Conservation (phyloP, 2,113 vertebrate genomes). For the Leuciscus idus region DNA sequence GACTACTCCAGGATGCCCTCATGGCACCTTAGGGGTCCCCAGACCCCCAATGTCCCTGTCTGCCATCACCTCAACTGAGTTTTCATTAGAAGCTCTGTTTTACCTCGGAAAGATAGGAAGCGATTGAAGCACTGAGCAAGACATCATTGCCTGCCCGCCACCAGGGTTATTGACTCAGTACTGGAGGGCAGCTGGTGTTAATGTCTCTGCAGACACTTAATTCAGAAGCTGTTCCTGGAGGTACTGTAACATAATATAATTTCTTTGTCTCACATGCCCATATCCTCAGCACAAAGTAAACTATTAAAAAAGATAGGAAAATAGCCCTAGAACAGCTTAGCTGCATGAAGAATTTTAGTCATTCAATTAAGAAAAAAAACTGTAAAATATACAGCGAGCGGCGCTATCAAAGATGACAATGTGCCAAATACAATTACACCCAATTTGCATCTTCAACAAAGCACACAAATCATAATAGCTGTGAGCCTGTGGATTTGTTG, state of each 20-base stretch:
- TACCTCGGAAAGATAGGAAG: neutral
- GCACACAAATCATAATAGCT: conserved; percentile 37
- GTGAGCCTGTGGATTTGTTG: conserved; percentile 20
- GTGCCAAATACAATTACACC: conserved; percentile 42
- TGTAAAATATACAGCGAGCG: neutral
- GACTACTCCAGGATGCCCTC: neutral
- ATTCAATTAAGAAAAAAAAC: conserved; percentile 14
- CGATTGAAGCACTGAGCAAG: conserved; percentile 35
- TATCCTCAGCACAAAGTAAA: neutral
- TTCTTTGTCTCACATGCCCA: neutral
- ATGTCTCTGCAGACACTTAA: conserved; percentile 25
- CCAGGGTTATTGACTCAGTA: conserved; percentile 37
- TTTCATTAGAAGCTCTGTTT: conserved; percentile 8
- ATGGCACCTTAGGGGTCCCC: neutral
- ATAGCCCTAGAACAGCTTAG: conserved; percentile 24
- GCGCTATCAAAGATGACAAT: conserved; percentile 35
- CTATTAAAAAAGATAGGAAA: conserved; percentile 9
- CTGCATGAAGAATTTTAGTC: conserved; percentile 24
- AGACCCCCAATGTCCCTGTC: neutral
- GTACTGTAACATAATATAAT: conserved; percentile 7
- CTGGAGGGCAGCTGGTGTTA: conserved; percentile 34
- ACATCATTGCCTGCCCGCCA: conserved; percentile 1
- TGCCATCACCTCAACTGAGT: neutral
- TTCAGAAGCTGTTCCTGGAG: conserved; percentile 19
- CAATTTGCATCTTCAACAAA: conserved; percentile 46